Percentiles rank a stretch among this genome's conserved stretches.
These are phyloP conservation scores for Entomobrya multifasciata DNA, from an alignment of 2,888 invertebrate species.

Conservation along the genomic window DNA sequence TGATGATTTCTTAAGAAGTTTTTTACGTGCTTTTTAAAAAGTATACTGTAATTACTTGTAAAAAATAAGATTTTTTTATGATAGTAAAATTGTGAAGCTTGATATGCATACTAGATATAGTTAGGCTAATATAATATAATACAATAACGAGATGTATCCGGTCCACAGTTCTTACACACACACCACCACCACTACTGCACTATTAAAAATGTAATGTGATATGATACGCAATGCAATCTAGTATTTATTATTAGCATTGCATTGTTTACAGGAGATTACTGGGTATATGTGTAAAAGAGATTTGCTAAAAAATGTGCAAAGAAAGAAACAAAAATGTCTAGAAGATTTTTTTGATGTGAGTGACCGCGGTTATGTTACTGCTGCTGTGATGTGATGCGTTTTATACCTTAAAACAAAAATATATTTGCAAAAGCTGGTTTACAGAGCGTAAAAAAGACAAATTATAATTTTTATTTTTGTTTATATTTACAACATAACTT, in stretches of 20 bases:
- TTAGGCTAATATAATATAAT: neutral
- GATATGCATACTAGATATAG: neutral
- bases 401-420: neutral
- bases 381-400: neutral
- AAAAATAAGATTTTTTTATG: conserved; percentile 11
- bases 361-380: too few relatives aligned
- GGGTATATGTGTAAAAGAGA: neutral
- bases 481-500: neutral
- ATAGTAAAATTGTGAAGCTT: neutral
- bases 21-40: neutral
- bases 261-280: neutral
- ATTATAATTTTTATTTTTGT: conserved; percentile 39
- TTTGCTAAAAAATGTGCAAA: conserved; percentile 5
- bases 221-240: neutral
- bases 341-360: conserved; percentile 22
- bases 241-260: neutral
- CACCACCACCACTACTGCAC: neutral
- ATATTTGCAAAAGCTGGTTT: conserved; percentile 39
- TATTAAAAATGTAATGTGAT: conserved; percentile 6
- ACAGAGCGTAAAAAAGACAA: conserved; percentile 61
- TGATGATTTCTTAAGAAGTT: neutral
- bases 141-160: conserved; percentile 31
- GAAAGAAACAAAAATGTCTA: conserved; percentile 4
- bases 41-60: neutral
- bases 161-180: neutral